Conservation (phyloP, 2,888 invertebrate species). For the Tenthredo distinguenda region DNA sequence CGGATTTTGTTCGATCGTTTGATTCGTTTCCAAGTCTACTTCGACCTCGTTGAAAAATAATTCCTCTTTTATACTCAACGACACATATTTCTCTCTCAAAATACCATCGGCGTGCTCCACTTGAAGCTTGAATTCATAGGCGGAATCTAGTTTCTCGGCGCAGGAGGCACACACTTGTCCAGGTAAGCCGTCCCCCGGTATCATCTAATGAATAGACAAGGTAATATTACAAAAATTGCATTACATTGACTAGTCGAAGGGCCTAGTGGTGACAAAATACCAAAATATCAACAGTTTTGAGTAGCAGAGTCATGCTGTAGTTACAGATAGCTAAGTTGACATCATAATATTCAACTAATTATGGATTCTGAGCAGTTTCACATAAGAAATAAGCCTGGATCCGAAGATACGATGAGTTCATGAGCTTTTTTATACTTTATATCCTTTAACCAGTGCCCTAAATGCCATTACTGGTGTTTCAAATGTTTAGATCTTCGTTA, state of each 20-base stretch:
- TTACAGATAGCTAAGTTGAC: not conserved
- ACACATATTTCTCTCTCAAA: slow-evolving; percentile 69
- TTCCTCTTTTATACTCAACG: slow-evolving; percentile 72
- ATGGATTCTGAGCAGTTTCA: not conserved
- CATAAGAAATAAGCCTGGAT: not conserved
- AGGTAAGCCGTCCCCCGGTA: slow-evolving; percentile 73
- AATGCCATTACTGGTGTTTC: slow-evolving; percentile 20
- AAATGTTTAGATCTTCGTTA: not conserved
- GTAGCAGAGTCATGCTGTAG: not conserved
- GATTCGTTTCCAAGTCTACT: slow-evolving; percentile 68
- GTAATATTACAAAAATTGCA: slow-evolving; percentile 20
- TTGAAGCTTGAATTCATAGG: slow-evolving; percentile 75
- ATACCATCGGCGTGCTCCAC: slow-evolving; percentile 74
- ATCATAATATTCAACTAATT: not conserved
- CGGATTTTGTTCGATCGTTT: slow-evolving; percentile 50
- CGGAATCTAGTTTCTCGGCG: slow-evolving; percentile 72
- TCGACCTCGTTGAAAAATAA: slow-evolving; percentile 74
- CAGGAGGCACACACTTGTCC: slow-evolving; percentile 72
- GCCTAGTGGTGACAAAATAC: not conserved
- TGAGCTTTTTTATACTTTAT: not conserved
- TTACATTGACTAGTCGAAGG: not conserved
- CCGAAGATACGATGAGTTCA: not conserved
- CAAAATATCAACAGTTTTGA: not conserved
- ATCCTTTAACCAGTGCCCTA: not conserved
- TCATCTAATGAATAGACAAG: slow-evolving; percentile 61